phyloP scores from a whole-genome alignment of 2,888 invertebrate species.

The Uloborus plumipes region DNA sequence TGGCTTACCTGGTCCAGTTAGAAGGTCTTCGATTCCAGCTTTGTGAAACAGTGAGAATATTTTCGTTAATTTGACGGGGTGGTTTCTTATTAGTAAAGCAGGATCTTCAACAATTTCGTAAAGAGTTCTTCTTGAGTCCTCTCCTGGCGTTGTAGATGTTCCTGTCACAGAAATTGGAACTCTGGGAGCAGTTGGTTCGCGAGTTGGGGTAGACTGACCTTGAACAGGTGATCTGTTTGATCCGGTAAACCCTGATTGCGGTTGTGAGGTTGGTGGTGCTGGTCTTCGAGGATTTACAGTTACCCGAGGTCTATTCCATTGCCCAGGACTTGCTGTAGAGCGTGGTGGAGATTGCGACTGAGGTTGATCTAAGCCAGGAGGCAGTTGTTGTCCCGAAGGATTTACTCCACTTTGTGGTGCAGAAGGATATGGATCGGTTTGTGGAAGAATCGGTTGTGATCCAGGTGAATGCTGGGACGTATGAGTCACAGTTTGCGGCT shows the following conservation, averaged over 20 bases:
- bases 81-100: conserved; percentile 53
- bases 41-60: conserved; percentile 59
- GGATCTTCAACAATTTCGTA: conserved; percentile 65
- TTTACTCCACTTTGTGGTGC: neutral
- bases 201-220: neutral
- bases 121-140: conserved; percentile 49
- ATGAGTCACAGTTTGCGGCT: conserved; percentile 9
- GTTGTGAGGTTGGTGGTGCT: neutral
- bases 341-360: conserved; percentile 9
- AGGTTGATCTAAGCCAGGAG: neutral
- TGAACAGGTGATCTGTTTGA: conserved; percentile 2
- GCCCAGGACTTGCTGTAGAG: too few species aligned
- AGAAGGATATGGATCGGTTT: neutral
- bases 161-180: conserved; percentile 42
- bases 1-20: conserved; percentile 52
- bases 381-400: neutral
- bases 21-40: conserved; percentile 58
- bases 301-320: neutral
- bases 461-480: neutral
- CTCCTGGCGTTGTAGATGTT: conserved; percentile 36
- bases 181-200: conserved; percentile 3
- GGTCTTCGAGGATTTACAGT: neutral
- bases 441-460: conserved; percentile 5
- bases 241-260: neutral
- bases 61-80: conserved; percentile 58